Base-by-base conservation (phyloP, 2,113 vertebrate genomes). In the Trinectes maculatus region DNA sequence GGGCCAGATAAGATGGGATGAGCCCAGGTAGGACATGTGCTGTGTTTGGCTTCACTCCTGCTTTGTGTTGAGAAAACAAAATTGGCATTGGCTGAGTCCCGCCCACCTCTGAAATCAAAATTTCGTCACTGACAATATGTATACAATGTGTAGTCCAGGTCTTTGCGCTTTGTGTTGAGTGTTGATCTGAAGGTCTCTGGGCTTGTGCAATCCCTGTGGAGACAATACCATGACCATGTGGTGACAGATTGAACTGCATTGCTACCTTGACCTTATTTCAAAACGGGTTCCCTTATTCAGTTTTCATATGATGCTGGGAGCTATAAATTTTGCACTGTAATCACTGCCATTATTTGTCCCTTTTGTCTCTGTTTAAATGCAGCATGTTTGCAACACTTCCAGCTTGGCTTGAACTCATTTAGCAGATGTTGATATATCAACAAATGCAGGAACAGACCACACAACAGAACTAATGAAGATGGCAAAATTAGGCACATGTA, bases 1-100 rank as follows among this genome's bases (percentile, higher is more conserved):
- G 87, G 91, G 95, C 48, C 96, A 96, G 87, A 98, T 98, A 49
- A 91, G 94, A 90, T 33, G 94, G 86, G 95, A 96, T 56, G 93
- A 95, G 25, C 95, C 96, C 8, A 93, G 96, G 96, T 94, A 80
- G 48, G 64, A 63, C 12, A 56, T 22, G 33, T 63, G 15, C 7
- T 8, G 21, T 21, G 0, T 53, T 12, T 1, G 10, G 2, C 16
- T 40, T 0, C 26, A 8, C 10, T 33, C 48, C 21, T 34, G 6
- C 3, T 48, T 4, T 12, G 28, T 64, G 11, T 55, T 37, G 15
- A 39, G 15, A 19, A 47, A n/a, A n/a, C n/a, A n/a, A n/a, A n/a
- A n/a, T n/a, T n/a, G n/a, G n/a, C n/a, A n/a, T n/a, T n/a, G n/a
- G n/a, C n/a, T n/a, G n/a, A n/a, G n/a, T n/a, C n/a, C n/a, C n/a